Base-by-base conservation (phyloP, 37 sponge, comb jelly and placozoan species). In the Spongilla lacustris region DNA sequence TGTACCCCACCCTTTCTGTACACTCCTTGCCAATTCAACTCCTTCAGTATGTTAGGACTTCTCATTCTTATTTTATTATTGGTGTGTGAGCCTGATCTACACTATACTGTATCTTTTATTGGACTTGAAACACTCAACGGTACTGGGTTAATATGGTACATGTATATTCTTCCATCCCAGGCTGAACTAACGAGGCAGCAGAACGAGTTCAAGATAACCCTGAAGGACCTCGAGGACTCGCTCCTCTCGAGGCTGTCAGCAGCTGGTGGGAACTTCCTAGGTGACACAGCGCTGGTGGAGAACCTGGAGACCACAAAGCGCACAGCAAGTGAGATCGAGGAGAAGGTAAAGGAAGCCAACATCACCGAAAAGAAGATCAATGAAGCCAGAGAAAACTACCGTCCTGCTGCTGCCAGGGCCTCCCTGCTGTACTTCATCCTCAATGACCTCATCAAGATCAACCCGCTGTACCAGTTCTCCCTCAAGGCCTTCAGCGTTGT, bases 391-490 rank as follows among this genome's bases (percentile, higher is more conserved):
- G 99, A 98, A 80, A 73, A 88, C 80, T 98, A 98, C 74, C 86
- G 99, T 29, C 99, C 99, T 29, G 97, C 95, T 19, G 96, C 99
- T 48, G 90, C 99, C 23, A 85, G 99, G 33, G 95, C 97, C 24
- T 92, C 99, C 8, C 87, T 98, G 31, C 91, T 98, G 66, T 98
- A 98, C 88, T 98, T 98, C 91, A 98, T 98, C 75, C 87, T 98
- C 32, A 98, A 97, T 69, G 97, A 98, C 86, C 91, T 98, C 71
- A 87, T 95, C 89, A 98, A 96, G 85, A 98, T 98, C 73, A 95
- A 98, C 79, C 99, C 99, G 25, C 90, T 98, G 58, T 98, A 98
- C 85, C 99, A 98, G 94, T 98, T 98, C 93, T 98, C 99, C 19
- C 91, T 98, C 79, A 69, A 90, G 91, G 97, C 99, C 22, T 98